Base-by-base conservation (phyloP, 92 coral and sea anemone genomes). In the Desmophyllum pertusum region DNA sequence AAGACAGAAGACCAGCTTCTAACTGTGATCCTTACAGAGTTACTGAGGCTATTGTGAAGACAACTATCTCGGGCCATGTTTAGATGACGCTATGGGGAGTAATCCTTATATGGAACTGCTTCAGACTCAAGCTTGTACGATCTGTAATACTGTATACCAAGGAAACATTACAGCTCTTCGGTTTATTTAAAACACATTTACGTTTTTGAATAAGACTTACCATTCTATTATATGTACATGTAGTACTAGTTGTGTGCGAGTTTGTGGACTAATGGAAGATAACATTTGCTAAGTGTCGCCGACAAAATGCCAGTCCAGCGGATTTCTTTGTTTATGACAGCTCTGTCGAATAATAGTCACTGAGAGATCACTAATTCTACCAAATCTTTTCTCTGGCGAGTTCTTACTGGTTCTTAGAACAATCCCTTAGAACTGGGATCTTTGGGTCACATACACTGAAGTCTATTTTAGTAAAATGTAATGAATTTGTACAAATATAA, bases 11-110 rank as follows among this genome's bases (percentile, higher is more conserved):
- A 70, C 99, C 99, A 37, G 94, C 99, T 3, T 95, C 99, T 46
- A 96, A 94, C 92, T 95, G 98, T 75, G 99, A 96, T 75, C 99
- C 99, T 0, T 96, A 96, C 84, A 85, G 92, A 8, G 99, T 96
- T 8, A 96, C 99, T 0, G 99, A 94, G 87, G 95, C 93, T 45
- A 87, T 96, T 81, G 96, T 96, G 21, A 86, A 94, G 59, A 96
- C 99, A 37, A 94, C 98, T 2, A 67, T 93, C 57, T n/a, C 88
- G 65, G 61, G 61, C 7, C 59, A 76, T 23, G 29, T 31, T 41
- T 27, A 42, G 33, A 17, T 0, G 4, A n/a, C 45, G 11, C n/a
- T 36, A 5, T 35, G 3, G 38, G 23, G 15, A 3, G 73, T 6
- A 13, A 67, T 36, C 37, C 30, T 62, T 62, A 13, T n/a, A 29